These are phyloP conservation scores for Phalacrocorax brasilianus DNA, from an alignment of 2,113 vertebrate genomes.

Conservation along the genomic window DNA sequence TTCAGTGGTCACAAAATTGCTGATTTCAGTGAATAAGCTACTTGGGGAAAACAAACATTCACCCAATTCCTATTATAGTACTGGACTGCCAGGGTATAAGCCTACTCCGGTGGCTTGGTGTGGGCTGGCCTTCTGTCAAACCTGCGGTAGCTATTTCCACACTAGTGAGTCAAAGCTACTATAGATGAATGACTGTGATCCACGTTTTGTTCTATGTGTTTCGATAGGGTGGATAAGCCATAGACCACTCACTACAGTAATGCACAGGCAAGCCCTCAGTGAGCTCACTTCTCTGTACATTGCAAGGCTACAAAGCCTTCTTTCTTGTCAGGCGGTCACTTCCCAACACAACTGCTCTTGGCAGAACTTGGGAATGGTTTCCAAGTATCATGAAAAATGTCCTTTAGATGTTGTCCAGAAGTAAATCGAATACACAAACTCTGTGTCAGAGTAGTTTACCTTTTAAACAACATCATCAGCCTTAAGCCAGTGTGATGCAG, in stretches of 20 bases:
- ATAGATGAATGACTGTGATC: background rate
- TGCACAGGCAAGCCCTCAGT: background rate
- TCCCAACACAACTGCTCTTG: background rate
- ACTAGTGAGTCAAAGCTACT: background rate
- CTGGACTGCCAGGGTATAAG: background rate
- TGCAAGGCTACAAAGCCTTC: background rate
- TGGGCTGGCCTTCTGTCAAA: background rate
- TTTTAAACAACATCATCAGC: background rate
- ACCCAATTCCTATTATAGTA: background rate
- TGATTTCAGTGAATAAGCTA: background rate
- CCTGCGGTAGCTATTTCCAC: background rate
- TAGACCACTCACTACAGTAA: background rate
- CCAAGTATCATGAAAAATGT: background rate
- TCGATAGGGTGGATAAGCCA: background rate
- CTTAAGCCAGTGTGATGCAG: background rate
- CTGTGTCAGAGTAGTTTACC: background rate
- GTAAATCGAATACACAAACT: background rate
- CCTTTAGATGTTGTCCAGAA: background rate
- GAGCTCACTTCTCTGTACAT: background rate
- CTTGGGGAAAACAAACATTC: background rate
- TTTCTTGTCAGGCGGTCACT: background rate
- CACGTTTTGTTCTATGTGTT: background rate
- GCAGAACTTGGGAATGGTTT: background rate
- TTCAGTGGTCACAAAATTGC: background rate
- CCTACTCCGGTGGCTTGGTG: background rate